Conservation (phyloP, 2,888 invertebrate species). For the Cyclophora albipunctata region DNA sequence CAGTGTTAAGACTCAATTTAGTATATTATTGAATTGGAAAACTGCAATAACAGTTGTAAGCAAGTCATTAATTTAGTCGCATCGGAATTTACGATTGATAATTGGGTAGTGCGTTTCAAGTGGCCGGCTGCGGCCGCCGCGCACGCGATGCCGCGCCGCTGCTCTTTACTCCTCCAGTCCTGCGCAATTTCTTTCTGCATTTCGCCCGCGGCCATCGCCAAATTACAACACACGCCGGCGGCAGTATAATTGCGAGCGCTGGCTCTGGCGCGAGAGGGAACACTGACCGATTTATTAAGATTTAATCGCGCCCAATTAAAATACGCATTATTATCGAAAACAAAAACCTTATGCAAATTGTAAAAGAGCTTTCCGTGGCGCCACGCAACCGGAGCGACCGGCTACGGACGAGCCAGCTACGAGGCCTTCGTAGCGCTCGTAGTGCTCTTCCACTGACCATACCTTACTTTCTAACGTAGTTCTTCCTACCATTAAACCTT, state of each 20-base stretch:
- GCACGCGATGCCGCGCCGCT: conserved; percentile 48
- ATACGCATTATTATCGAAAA: conserved; percentile 58
- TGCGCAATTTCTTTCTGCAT: conserved; percentile 57
- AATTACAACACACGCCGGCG: conserved; percentile 61
- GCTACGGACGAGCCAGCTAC: conserved; percentile 35
- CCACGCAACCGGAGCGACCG: conserved; percentile 26
- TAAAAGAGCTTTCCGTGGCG: conserved; percentile 25
- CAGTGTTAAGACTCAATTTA: no score
- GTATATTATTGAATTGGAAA: not conserved
- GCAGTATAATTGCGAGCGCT: conserved; percentile 57
- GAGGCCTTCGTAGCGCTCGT: conserved; percentile 32
- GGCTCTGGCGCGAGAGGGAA: conserved; percentile 54
- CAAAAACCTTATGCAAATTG: conserved; percentile 60
- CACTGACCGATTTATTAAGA: conserved; percentile 68
- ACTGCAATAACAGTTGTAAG: conserved; percentile 9
- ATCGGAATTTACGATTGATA: conserved; percentile 66
- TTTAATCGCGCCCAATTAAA: conserved; percentile 70
- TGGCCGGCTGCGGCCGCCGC: conserved; percentile 42
- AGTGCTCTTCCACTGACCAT: conserved; percentile 7
- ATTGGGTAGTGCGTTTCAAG: conserved; percentile 62
- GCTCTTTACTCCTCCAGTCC: conserved; percentile 41
- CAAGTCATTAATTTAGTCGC: conserved; percentile 49
- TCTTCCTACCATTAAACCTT: not conserved
- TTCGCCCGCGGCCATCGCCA: conserved; percentile 55
- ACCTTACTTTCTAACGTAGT: not conserved